Base-by-base conservation (phyloP, 2,113 vertebrate genomes). In the Desmodus rotundus region DNA sequence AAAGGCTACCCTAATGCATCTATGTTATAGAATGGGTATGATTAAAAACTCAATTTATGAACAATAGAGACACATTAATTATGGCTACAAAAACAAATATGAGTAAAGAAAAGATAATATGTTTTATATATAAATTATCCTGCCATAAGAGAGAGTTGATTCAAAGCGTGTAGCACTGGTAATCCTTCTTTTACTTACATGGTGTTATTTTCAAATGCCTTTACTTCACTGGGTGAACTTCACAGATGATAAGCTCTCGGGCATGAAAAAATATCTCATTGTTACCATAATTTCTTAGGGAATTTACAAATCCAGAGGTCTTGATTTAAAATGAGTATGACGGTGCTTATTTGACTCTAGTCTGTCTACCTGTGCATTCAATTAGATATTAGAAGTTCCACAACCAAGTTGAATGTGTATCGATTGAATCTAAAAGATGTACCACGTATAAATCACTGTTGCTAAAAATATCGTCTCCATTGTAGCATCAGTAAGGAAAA, bases 61-160 rank as follows among this genome's bases (percentile, higher is more conserved):
- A 97, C 96, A 98, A 98, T 93, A 97, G 70, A 52, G 90, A 47
- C 92, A 93, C 78, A 95, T 97, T 97, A 97, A 98, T 98, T 98
- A 97, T 87, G 92, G 96, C 82, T 97, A 91, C 61, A 94, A 95
- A 9, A 61, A 97, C 96, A 97, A 98, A 95, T 50, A 81, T 95
- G 97, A 97, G 86, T 96, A 96, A 58, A 98, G 94, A 96, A 96
- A 33, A 76, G 38, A 89, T 45, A 83, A 94, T 96, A 76, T 54
- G 91, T 98, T 97, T 98, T 98, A 82, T 92, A 96, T 97, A 94
- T 90, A 98, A 98, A 97, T 98, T 94, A 96, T 92, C 96, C 96
- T 19, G 38, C 31, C 86, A 36, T n/a, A 11, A 78, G 96, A 82
- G 76, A 96, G 95, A 73, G 81, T 45, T 97, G 97, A 61, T 94